Conservation (phyloP, 2,888 invertebrate species). For the Toxonevra muliebris region DNA sequence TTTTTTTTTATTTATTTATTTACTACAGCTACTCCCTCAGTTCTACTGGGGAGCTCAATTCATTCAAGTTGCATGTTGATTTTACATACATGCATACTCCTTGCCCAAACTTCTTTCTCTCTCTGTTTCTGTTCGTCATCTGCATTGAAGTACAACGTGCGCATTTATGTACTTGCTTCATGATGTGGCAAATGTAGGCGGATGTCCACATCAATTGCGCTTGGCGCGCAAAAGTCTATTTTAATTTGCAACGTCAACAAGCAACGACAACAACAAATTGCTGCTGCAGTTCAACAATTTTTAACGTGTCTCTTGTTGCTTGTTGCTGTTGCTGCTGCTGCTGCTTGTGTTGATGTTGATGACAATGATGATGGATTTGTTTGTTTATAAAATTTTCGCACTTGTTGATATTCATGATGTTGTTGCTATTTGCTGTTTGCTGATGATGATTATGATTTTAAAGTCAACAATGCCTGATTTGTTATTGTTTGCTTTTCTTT, state of each 20-base stretch:
- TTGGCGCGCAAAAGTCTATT: conserved; percentile 4
- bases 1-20: no score
- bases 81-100: no score
- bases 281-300: background rate
- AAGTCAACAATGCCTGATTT: background rate
- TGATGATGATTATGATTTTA: no score
- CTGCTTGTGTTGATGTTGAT: background rate
- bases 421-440: background rate
- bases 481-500: no score
- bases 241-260: conserved; percentile 9
- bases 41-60: no score
- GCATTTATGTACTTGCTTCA: background rate
- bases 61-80: no score
- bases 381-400: conserved; percentile 26
- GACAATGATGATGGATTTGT: conserved; percentile 28
- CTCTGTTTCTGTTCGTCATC: background rate
- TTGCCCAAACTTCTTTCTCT: background rate
- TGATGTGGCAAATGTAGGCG: background rate
- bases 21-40: no score
- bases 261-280: background rate
- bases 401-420: background rate
- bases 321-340: background rate
- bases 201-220: background rate
- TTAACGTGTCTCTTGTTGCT: conserved; percentile 4
- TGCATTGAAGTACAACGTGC: background rate